These are phyloP conservation scores for Noctua fimbriata DNA, from an alignment of 2,888 invertebrate species.

Conservation along the genomic window DNA sequence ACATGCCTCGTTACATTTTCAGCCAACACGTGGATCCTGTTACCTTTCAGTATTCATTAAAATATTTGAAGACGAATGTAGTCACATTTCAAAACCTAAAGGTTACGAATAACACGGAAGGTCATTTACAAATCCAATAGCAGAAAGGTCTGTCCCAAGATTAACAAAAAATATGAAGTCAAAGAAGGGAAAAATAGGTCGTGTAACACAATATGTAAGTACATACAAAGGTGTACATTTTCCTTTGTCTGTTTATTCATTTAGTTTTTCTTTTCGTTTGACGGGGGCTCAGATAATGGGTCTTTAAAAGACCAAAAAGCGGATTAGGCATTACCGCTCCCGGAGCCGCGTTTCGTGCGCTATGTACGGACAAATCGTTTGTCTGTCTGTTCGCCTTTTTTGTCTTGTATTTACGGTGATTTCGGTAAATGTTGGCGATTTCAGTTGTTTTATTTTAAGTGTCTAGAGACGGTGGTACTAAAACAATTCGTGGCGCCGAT, in stretches of 20 bases:
- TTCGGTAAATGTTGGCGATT: neutral
- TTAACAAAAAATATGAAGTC: conserved; percentile 35
- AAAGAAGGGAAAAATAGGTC: conserved; percentile 6
- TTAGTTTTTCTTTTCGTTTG: conserved; percentile 71
- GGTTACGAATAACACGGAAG: conserved; percentile 1
- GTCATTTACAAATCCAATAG: conserved; percentile 21
- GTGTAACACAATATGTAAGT: conserved; percentile 36
- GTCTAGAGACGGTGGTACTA: neutral
- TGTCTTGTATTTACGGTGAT: neutral
- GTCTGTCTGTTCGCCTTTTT: conserved; percentile 25
- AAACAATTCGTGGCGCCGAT: neutral
- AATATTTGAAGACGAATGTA: conserved; percentile 7
- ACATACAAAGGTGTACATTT: conserved; percentile 54
- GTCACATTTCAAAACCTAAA: neutral
- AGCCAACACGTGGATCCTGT: neutral
- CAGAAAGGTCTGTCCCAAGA: conserved; percentile 13
- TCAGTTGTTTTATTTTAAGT: neutral
- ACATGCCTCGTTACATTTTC: neutral
- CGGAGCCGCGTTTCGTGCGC: conserved; percentile 33
- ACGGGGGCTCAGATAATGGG: conserved; percentile 73
- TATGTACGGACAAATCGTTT: conserved; percentile 11
- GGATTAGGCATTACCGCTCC: conserved; percentile 67
- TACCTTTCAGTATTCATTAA: neutral
- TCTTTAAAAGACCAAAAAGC: conserved; percentile 73
- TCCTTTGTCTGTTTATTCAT: conserved; percentile 70